A percentile compares a stretch with the other conserved stretches of the same genome.
Conservation (phyloP, 2,888 invertebrate genomes). For the Pandemis cinnamomeana region DNA sequence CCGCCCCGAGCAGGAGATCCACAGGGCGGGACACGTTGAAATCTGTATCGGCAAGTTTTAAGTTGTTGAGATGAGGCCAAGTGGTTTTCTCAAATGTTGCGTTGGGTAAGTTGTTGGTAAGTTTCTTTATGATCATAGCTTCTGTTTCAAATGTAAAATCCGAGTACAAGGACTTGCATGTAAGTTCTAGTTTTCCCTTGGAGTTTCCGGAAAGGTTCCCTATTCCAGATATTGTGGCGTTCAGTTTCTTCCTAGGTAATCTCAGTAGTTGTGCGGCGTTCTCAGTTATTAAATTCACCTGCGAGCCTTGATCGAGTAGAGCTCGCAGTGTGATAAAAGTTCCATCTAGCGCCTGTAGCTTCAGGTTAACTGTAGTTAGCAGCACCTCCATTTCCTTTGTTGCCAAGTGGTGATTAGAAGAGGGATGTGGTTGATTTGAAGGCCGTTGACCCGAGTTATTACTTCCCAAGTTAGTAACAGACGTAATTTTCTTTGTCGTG, state of each 20-base stretch:
- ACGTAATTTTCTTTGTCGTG: not conserved
- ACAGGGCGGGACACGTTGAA: too few relatives aligned
- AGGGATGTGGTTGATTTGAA: not conserved
- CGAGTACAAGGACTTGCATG: conserved; percentile 20
- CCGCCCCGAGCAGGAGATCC: too few relatives aligned
- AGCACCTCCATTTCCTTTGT: conserved; percentile 27
- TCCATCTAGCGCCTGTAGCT: conserved; percentile 35
- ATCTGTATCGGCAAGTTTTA: too few relatives aligned
- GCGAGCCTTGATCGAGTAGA: conserved; percentile 44
- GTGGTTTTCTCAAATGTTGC: conserved; percentile 15
- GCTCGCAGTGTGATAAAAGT: conserved; percentile 39
- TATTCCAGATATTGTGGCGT: conserved; percentile 37
- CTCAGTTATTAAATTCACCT: conserved; percentile 42
- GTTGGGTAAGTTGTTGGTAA: conserved; percentile 34
- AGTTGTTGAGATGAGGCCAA: too few relatives aligned
- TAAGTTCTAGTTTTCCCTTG: conserved; percentile 21
- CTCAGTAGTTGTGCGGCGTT: conserved; percentile 40
- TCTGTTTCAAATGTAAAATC: conserved; percentile 22
- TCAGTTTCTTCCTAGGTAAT: conserved; percentile 31
- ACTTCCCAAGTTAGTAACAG: not conserved
- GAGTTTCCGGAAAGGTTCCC: conserved; percentile 28
- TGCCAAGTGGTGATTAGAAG: not conserved
- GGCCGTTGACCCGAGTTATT: not conserved
- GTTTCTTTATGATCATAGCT: conserved; percentile 25
- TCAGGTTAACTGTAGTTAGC: conserved; percentile 39